Conservation (phyloP, 2,113 vertebrate species). For the Colius striatus region DNA sequence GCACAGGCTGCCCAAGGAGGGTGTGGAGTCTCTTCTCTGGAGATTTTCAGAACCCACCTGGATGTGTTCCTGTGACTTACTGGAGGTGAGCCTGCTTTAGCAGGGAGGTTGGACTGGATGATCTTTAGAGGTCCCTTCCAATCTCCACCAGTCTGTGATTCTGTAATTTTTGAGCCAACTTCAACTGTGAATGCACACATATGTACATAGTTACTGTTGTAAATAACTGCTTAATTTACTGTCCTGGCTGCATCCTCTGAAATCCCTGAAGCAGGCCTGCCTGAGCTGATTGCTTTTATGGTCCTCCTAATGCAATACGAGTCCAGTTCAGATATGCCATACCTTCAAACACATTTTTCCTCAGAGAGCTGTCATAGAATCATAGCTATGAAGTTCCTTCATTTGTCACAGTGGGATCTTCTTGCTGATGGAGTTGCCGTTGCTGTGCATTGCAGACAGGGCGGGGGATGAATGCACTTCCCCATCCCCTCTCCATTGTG, state of each 20-base stretch:
- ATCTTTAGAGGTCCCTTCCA: no score
- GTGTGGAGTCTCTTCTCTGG: no score
- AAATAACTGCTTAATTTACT: not conserved
- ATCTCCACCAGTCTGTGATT: no score
- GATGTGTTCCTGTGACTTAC: no score
- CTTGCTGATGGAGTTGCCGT: not conserved
- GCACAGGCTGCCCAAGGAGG: no score
- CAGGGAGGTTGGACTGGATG: no score
- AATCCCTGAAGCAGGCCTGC: not conserved
- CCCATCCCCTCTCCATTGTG: accelerated
- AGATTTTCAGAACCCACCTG: no score
- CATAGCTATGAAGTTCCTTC: not conserved
- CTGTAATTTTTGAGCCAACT: not conserved
- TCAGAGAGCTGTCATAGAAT: no score
- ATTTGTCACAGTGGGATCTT: not conserved
- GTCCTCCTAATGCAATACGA: not conserved
- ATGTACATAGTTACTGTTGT: not conserved
- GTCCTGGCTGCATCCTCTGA: not conserved
- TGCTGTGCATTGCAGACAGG: not conserved
- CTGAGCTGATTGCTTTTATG: not conserved
- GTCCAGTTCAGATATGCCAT: not conserved
- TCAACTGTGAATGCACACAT: not conserved
- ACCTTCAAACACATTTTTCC: not conserved
- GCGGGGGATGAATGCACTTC: not conserved
- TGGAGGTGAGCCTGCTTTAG: no score